Evolutionary conservation across 1,140 invertebrate species (phyloP), one percentile per base, ranked within the genome.

Genomic region (Hyles vespertilio): DNA sequence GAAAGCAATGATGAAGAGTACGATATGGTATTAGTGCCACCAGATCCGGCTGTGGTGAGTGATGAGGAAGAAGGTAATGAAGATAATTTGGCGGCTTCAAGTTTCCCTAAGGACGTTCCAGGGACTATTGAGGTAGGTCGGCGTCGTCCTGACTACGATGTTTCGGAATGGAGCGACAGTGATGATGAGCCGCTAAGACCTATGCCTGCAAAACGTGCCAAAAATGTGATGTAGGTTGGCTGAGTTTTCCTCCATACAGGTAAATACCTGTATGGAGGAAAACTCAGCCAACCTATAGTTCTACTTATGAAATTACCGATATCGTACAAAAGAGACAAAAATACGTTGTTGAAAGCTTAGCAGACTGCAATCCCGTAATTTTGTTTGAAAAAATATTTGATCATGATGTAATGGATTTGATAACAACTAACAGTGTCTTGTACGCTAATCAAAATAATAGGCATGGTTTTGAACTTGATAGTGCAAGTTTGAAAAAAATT

Each of bases 391-490:
- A 67, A 58, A 58, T 74, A 50, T 70, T 74, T 65, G 70, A 72
- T 63, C 50, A 63, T 56, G 63, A 70, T 11, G 55, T 75, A 51
- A 58, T 64, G 44, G 61, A 66, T 52, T 54, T 68, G 62, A 73
- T 75, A 51, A 50, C 58, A 58, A 49, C 45, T 56, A 65, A 70
- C 53, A 72, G 60, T 56, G 45, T 54, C n/a, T 51, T 74, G 52
- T 77, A 74, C 48, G 74, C 71, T 36, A 58, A 57, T 49, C 72
- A 75, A 69, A 69, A 72, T 63, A 79, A 79, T 69, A 70, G 65
- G 61, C 68, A 72, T 55, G 58, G 67, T 59, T 74, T 72, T 64
- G 45, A 68, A 51, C 49, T 79, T 46, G 67, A 63, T 61, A 52
- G 32, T 49, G 59, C 61, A 51, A 63, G 72, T 63, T 69, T 81